Evolutionary conservation across 2,113 vertebrate species (phyloP).

Genomic region (Bos indicus): DNA sequence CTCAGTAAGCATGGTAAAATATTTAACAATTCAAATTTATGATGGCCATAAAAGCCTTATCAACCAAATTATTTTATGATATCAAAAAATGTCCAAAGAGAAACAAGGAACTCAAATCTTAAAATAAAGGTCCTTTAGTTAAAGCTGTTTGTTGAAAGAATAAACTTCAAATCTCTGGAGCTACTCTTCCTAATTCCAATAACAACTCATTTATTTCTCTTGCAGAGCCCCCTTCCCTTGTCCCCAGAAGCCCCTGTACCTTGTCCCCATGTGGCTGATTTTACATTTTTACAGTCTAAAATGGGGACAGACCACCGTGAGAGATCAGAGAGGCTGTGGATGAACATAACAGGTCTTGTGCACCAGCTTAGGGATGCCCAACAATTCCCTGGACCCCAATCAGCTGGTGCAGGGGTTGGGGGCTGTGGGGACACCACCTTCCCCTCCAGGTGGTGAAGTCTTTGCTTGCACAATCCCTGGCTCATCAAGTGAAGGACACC

Average conservation of each 20-base stretch:
- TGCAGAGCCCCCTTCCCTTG: rapidly evolving
- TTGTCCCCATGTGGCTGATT: neutral
- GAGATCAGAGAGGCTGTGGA: rapidly evolving
- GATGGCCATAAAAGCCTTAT: neutral
- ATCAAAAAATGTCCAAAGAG: neutral
- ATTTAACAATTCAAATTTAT: neutral
- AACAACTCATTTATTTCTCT: no score
- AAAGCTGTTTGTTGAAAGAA: neutral
- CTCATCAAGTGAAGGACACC: rapidly evolving
- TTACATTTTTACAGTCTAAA: neutral
- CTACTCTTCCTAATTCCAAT: rapidly evolving
- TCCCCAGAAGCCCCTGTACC: neutral
- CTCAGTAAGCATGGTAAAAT: neutral
- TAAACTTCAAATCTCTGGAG: no score
- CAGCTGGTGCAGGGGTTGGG: rapidly evolving
- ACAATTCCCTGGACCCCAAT: rapidly evolving
- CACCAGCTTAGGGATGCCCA: neutral
- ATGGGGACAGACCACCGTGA: neutral
- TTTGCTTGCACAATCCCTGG: neutral
- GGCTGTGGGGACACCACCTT: rapidly evolving
- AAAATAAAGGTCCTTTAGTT: neutral
- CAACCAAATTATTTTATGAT: neutral
- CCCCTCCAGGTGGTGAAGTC: rapidly evolving
- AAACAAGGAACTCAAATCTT: neutral
- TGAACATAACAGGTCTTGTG: neutral